phyloP scores from a whole-genome alignment of 2,888 invertebrate species.

The Biston betularia region DNA sequence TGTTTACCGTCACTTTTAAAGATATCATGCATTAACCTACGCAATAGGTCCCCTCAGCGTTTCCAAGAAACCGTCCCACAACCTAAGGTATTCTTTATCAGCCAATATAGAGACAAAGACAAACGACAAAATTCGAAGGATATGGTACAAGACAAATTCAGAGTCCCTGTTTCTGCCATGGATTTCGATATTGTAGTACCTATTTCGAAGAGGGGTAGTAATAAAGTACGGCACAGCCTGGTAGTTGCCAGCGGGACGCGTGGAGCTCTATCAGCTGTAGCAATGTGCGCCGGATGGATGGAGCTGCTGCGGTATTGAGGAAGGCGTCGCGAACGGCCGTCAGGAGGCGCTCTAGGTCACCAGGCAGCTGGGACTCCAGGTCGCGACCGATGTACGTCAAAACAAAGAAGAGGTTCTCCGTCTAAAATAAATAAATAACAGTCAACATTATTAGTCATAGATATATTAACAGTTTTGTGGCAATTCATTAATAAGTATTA shows the following conservation, averaged over 20 bases:
- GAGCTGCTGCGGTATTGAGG: constrained; percentile 90
- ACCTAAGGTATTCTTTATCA: neutral
- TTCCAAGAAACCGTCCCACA: neutral
- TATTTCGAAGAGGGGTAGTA: constrained; percentile 91
- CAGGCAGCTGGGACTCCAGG: constrained; percentile 92
- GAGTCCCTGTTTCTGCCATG: neutral
- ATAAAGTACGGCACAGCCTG: constrained; percentile 95
- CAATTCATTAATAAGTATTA: no score
- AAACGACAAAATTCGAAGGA: constrained; percentile 3
- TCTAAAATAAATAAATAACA: constrained; percentile 74
- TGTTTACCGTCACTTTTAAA: neutral
- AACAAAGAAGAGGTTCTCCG: constrained; percentile 95
- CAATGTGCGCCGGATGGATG: constrained; percentile 93
- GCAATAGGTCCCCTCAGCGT: neutral
- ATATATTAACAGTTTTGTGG: no score
- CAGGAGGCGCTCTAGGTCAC: constrained; percentile 92
- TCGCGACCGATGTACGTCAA: constrained; percentile 95
- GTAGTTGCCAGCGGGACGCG: constrained; percentile 96
- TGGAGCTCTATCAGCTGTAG: constrained; percentile 96
- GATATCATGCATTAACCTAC: neutral
- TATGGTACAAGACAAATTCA: neutral
- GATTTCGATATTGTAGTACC: constrained; percentile 9
- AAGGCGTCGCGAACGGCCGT: constrained; percentile 94
- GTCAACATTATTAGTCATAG: no score
- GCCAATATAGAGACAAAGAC: neutral